Conservation (phyloP, 2,888 invertebrate genomes). For the Melinaea marsaeus region DNA sequence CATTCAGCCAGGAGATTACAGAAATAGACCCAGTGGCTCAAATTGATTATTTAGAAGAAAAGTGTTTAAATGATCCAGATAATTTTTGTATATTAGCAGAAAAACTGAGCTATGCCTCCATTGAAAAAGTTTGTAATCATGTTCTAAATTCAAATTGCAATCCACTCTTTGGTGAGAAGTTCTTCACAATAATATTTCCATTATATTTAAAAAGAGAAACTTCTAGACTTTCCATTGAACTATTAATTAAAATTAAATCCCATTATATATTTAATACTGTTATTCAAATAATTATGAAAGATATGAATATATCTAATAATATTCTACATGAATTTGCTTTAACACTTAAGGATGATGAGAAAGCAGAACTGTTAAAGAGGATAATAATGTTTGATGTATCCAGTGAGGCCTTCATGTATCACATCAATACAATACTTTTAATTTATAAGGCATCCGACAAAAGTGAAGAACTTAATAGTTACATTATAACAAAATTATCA, state of each 20-base stretch:
- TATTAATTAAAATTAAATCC: conserved; percentile 42
- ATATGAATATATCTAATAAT: conserved; percentile 41
- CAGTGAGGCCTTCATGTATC: conserved; percentile 42
- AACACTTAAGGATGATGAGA: conserved; percentile 34
- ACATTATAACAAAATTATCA: conserved; percentile 40
- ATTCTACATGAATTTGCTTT: conserved; percentile 49
- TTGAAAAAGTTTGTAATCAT: conserved; percentile 45
- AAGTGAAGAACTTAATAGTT: conserved; percentile 42
- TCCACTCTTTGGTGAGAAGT: conserved; percentile 35
- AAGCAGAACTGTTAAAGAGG: conserved; percentile 37
- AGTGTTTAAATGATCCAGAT: conserved; percentile 39
- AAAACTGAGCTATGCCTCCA: conserved; percentile 35
- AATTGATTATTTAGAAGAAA: conserved; percentile 39
- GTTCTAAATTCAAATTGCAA: conserved; percentile 38
- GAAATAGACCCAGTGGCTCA: conserved; percentile 40
- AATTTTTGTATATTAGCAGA: conserved; percentile 41
- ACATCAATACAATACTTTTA: conserved; percentile 46
- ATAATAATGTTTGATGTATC: conserved; percentile 41
- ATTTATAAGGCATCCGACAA: conserved; percentile 52
- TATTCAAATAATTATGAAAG: conserved; percentile 43
- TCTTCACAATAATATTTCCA: conserved; percentile 44
- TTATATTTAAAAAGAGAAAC: conserved; percentile 44
- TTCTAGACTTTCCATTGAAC: conserved; percentile 43
- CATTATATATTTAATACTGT: conserved; percentile 39
- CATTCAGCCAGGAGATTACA: conserved; percentile 25